These are phyloP conservation scores for Panagrolaimus sp. DNA, from an alignment of 1,140 invertebrate species.

Conservation along the genomic window DNA sequence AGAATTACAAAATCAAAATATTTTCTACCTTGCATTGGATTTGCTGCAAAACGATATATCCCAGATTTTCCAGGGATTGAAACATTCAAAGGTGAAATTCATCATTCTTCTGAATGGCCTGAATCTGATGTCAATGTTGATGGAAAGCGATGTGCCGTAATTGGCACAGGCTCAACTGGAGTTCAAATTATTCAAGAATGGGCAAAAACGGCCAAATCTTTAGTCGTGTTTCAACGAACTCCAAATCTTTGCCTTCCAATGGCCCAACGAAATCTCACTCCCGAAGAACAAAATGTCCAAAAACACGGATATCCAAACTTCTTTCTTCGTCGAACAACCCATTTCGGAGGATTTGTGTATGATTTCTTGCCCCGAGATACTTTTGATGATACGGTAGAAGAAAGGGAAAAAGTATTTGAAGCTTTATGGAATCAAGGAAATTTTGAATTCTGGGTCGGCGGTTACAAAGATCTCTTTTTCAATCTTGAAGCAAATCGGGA, in stretches of 20 bases:
- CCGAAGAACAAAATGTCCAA: neutral
- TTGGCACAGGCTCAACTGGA: neutral
- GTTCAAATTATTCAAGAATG: constrained; percentile 10
- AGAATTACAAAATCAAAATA: neutral
- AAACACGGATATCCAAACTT: neutral
- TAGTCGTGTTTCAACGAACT: neutral
- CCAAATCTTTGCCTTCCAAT: constrained; percentile 3
- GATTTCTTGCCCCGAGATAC: neutral
- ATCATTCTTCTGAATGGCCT: constrained; percentile 2
- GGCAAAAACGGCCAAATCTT: neutral
- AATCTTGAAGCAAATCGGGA: neutral
- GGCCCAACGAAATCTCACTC: neutral
- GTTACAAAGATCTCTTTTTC: neutral
- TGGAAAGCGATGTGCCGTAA: constrained; percentile 1
- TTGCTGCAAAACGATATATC: constrained; percentile 5
- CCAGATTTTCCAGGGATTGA: neutral
- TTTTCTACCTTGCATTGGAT: neutral
- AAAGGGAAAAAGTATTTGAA: neutral
- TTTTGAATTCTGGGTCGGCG: constrained; percentile 1
- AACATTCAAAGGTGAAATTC: constrained; percentile 9
- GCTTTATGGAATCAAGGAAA: neutral
- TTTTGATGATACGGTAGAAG: neutral
- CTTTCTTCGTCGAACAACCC: neutral
- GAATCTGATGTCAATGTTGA: neutral
- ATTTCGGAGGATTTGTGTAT: neutral